Evolutionary conservation across 2,888 invertebrate genomes (phyloP).

Genomic region (Dilophus febrilis): DNA sequence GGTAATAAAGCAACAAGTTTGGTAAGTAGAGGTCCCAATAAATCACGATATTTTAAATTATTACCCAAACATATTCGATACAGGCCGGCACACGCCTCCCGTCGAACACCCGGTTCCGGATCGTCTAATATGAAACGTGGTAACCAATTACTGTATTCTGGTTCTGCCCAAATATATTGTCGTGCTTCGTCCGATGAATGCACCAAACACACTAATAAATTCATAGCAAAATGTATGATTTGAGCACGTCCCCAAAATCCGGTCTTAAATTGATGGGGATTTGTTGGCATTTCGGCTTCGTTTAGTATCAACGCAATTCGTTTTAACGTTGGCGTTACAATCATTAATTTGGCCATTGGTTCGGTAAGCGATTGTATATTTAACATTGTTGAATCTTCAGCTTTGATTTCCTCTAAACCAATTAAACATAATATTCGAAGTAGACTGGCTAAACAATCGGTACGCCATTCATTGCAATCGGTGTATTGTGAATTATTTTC

Average conservation of each 20-base stretch:
- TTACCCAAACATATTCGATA: constrained; percentile 70
- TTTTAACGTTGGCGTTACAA: constrained; percentile 64
- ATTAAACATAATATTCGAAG: constrained; percentile 73
- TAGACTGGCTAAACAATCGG: constrained; percentile 79
- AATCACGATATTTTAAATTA: constrained; percentile 34
- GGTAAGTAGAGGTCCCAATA: constrained; percentile 62
- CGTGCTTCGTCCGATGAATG: constrained; percentile 70
- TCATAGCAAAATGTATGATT: constrained; percentile 83
- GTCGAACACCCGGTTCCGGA: constrained; percentile 77
- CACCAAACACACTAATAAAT: constrained; percentile 81
- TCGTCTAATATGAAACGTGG: constrained; percentile 76
- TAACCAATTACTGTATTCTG: constrained; percentile 62
- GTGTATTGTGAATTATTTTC: constrained; percentile 50
- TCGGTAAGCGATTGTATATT: constrained; percentile 21
- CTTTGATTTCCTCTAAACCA: constrained; percentile 43
- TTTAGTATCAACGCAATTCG: constrained; percentile 73
- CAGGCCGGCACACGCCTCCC: constrained; percentile 85
- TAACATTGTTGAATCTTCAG: constrained; percentile 19
- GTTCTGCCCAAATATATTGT: constrained; percentile 55
- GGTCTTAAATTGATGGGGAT: constrained; percentile 73
- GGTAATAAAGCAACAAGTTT: constrained; percentile 65
- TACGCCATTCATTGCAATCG: constrained; percentile 63
- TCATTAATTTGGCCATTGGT: constrained; percentile 69
- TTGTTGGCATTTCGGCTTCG: constrained; percentile 65
- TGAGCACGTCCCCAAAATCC: constrained; percentile 88